Evolutionary conservation across 1,140 invertebrate species (phyloP), one percentile per base, ranked within the genome.

Genomic region (Drosophila cardini): DNA sequence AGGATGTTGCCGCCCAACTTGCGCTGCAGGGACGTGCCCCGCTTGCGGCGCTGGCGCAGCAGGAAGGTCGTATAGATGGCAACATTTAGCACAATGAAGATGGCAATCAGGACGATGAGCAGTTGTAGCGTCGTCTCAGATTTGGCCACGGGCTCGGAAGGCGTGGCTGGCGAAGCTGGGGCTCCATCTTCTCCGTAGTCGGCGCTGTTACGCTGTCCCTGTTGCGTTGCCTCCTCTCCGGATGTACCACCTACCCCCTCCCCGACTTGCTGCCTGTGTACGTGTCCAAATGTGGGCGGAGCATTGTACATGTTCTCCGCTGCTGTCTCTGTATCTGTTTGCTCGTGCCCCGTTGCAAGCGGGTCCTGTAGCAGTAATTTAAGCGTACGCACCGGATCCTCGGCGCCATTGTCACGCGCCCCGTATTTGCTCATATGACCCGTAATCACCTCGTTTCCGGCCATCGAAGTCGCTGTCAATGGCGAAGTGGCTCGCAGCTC

Each of bases 51-150:
- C 40, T 91, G 85, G 2, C 90, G 76, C 36, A 92, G 1, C 38
- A 91, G 26, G 26, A 92, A 91, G 5, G 90, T 91, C 0, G 77
- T 79, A 32, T 91, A 85, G 15, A 92, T 92, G 34, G 81, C 70
- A 11, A 98, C 91, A 91, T 98, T 98, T 10, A 98, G 92, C n/a
- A 97, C 92, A 1, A 98, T 92, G 84, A 98, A 96, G 18, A 96
- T 92, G 38, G 96, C 93, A 13, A 95, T 96, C 18, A 98, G 94
- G 0, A 95, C 95, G 10, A 98, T 95, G 45, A 97, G 94, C 46
- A 98, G 93, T 55, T 94, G 95, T 46, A 96, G 92, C 2, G 95
- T 94, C 4, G 93, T 91, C 71, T 93, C 93, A 1, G 93, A 92
- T 64, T 91, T 91, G 57, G 83, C 87, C 15, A 92, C 63, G 40